phyloP scores from a whole-genome alignment of 2,113 vertebrate species.

The Sceloporus tristichus region DNA sequence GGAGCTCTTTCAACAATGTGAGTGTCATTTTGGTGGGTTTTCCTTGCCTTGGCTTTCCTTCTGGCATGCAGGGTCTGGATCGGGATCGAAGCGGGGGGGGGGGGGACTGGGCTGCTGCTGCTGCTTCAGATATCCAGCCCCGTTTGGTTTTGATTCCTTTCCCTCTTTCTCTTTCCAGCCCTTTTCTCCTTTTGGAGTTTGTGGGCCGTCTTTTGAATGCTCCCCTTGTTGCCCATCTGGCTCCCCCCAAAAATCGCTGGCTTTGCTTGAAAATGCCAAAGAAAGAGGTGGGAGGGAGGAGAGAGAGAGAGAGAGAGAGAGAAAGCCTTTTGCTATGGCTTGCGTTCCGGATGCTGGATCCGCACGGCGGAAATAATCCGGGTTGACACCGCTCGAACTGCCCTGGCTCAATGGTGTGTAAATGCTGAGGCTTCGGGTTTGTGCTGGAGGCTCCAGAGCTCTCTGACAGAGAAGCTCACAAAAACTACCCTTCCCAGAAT shows the following conservation, averaged over 20 bases:
- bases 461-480: too few species aligned
- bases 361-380: too few species aligned
- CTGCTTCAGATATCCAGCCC: too few species aligned
- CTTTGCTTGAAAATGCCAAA: background rate
- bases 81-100: background rate
- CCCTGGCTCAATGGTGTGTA: too few species aligned
- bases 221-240: background rate
- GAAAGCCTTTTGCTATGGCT: too few species aligned
- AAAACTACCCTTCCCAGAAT: too few species aligned
- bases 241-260: background rate
- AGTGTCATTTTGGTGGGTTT: conserved; percentile 65
- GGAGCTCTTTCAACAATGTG: conserved; percentile 84
- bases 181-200: background rate
- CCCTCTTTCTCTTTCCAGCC: background rate
- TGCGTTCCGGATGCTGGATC: background rate
- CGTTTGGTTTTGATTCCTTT: background rate
- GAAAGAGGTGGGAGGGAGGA: background rate
- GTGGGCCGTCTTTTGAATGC: conserved; percentile 6
- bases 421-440: too few species aligned
- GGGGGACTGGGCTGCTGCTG: too few species aligned
- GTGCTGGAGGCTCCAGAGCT: too few species aligned
- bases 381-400: too few species aligned
- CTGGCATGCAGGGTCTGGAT: conserved; percentile 31
- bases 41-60: background rate
- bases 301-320: background rate